Conservation (phyloP, 2,797 vertebrate species). For the Aplochiton taeniatus region DNA sequence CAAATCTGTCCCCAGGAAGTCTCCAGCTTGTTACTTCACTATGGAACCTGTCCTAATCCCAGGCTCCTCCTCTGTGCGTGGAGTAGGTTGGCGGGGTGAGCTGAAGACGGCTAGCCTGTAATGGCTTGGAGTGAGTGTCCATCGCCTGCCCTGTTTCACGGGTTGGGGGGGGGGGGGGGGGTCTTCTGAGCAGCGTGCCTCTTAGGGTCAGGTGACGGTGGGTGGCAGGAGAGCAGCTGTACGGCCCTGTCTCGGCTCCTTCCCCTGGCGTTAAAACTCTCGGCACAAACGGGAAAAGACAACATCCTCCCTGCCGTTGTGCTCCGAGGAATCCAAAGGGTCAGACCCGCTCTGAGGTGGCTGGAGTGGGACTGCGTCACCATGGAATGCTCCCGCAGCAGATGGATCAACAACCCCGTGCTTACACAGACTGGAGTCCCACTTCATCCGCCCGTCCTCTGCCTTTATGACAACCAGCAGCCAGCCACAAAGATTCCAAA, state of each 20-base stretch:
- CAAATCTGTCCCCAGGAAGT: constrained; percentile 20
- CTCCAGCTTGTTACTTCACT: constrained; percentile 10
- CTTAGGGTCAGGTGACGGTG: constrained; percentile 41
- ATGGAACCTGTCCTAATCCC: constrained; percentile 1
- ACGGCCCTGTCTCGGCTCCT: constrained; percentile 19
- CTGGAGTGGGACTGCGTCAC: constrained; percentile 39
- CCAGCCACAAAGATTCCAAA: background rate
- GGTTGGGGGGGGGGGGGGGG: background rate
- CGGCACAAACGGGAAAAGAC: constrained; percentile 61
- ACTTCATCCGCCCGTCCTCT: constrained; percentile 18
- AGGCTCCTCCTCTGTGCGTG: background rate
- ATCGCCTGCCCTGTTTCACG: background rate
- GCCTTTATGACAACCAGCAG: background rate
- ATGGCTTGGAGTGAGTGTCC: constrained; percentile 1
- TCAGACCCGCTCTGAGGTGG: constrained; percentile 49
- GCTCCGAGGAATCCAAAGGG: constrained; percentile 58
- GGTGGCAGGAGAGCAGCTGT: constrained; percentile 47
- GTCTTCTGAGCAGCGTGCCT: background rate
- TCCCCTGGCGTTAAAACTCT: constrained; percentile 34
- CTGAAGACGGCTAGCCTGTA: too few relatives aligned
- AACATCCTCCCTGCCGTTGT: constrained; percentile 69
- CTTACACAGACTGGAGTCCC: constrained; percentile 35
- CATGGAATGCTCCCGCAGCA: constrained; percentile 68
- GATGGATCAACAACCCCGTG: constrained; percentile 66
- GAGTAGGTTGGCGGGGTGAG: background rate